Conservation (phyloP, 2,888 invertebrate species). For the Ditula angustiorana region DNA sequence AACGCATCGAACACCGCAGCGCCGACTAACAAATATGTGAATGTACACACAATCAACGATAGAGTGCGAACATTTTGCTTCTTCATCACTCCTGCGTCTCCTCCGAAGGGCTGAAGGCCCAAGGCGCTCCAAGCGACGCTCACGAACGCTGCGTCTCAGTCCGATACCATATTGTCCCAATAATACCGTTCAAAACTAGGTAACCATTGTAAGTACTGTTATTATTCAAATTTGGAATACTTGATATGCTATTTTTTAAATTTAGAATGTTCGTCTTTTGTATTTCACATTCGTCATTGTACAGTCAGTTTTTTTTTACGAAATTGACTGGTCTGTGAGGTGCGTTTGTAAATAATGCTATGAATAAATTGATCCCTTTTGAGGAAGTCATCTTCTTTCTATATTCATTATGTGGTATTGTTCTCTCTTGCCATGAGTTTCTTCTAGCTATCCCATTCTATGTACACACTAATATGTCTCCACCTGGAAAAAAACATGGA, state of each 20-base stretch:
- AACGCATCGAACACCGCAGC: constrained; percentile 99
- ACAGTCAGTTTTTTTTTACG: constrained; percentile 30
- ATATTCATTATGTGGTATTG: constrained; percentile 45
- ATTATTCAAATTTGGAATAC: constrained; percentile 55
- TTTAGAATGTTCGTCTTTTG: constrained; percentile 32
- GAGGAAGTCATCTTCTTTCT: constrained; percentile 62
- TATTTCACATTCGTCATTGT: constrained; percentile 43
- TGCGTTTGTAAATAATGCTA: constrained; percentile 60
- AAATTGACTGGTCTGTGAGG: constrained; percentile 36
- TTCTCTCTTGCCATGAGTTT: constrained; percentile 25
- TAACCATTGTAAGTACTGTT: constrained; percentile 62
- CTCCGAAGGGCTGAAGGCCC: constrained; percentile 73
- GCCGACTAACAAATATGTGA: constrained; percentile 99
- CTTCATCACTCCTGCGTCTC: constrained; percentile 92
- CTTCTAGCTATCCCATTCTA: constrained; percentile 34
- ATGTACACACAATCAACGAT: constrained; percentile 99
- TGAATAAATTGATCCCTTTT: constrained; percentile 77
- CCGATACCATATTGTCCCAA: constrained; percentile 55
- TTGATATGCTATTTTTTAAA: constrained; percentile 53
- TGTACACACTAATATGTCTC: constrained; percentile 27
- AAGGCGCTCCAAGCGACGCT: constrained; percentile 51
- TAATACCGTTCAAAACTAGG: constrained; percentile 52
- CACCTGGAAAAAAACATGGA: constrained; percentile 37
- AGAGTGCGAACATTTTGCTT: constrained; percentile 99
- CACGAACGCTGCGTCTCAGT: constrained; percentile 55